These are phyloP conservation scores for Oryzias dopingdopingensis DNA, from an alignment of 2,797 vertebrate species.

Conservation along the genomic window DNA sequence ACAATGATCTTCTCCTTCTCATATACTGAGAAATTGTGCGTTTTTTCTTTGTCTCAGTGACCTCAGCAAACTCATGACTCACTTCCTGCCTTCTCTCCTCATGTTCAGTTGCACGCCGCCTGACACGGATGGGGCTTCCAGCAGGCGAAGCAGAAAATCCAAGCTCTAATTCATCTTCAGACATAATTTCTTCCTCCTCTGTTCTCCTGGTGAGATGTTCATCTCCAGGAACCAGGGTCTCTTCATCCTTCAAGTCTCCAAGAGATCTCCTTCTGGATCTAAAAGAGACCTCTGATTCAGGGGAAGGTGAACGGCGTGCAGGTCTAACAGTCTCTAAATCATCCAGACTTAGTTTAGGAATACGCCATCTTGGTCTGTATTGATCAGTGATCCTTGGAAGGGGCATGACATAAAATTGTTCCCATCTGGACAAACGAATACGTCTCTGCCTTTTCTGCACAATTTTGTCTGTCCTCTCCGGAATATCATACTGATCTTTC, in stretches of 20 bases:
- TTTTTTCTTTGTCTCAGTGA: conserved; percentile 81
- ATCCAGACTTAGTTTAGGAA: conserved; percentile 92
- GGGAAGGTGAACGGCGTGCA: conserved; percentile 86
- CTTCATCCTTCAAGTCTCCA: conserved; percentile 92
- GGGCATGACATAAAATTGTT: conserved; percentile 98
- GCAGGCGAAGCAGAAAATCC: conserved; percentile 96
- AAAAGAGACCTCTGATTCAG: conserved; percentile 87
- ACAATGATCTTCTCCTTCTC: conserved; percentile 91
- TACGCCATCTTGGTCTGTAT: conserved; percentile 95
- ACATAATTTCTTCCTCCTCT: conserved; percentile 86
- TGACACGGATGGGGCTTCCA: conserved; percentile 86
- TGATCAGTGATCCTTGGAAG: conserved; percentile 96
- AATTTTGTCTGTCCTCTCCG: conserved; percentile 88
- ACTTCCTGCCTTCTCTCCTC: conserved; percentile 80
- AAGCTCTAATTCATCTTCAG: conserved; percentile 95
- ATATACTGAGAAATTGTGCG: conserved; percentile 85
- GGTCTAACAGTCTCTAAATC: conserved; percentile 96
- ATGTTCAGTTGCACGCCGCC: conserved; percentile 72
- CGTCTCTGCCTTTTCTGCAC: conserved; percentile 94
- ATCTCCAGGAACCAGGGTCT: conserved; percentile 86
- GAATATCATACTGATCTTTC: conserved; percentile 90
- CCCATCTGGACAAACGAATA: conserved; percentile 98
- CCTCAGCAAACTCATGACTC: conserved; percentile 79
- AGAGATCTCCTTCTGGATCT: conserved; percentile 90
- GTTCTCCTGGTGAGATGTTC: conserved; percentile 90